Percentiles rank a stretch among this genome's conserved stretches.
Conservation (phyloP, 2,888 invertebrate genomes). For the Nemotelus nigrinus region DNA sequence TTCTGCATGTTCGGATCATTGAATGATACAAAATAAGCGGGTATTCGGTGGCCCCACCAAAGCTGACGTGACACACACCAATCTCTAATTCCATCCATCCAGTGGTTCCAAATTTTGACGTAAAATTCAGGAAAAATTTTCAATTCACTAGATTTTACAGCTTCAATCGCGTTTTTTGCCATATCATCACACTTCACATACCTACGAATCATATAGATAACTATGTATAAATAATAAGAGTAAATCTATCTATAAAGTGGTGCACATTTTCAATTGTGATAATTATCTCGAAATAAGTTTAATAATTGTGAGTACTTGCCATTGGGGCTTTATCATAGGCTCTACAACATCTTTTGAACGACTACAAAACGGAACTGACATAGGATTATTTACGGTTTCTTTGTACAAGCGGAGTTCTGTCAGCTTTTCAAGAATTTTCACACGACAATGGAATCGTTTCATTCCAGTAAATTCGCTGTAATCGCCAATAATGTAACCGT, state of each 20-base stretch:
- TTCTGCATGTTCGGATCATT: slow-evolving; percentile 63
- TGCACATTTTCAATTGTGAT: slow-evolving; percentile 17
- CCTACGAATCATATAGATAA: slow-evolving; percentile 62
- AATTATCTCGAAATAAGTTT: neutral
- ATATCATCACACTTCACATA: slow-evolving; percentile 89
- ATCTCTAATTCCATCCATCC: slow-evolving; percentile 96
- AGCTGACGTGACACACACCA: slow-evolving; percentile 99
- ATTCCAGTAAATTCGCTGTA: slow-evolving; percentile 85
- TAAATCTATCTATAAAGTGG: too few species aligned
- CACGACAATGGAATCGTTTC: slow-evolving; percentile 91
- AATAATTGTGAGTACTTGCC: slow-evolving; percentile 69
- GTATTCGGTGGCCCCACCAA: slow-evolving; percentile 99
- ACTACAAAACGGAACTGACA: slow-evolving; percentile 96
- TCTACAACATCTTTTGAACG: slow-evolving; percentile 98
- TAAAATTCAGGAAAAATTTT: slow-evolving; percentile 91
- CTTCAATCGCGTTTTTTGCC: slow-evolving; percentile 86
- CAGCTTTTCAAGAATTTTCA: slow-evolving; percentile 80
- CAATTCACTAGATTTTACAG: slow-evolving; percentile 81
- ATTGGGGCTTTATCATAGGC: slow-evolving; percentile 94
- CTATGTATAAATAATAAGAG: neutral
- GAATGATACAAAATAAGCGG: slow-evolving; percentile 84
- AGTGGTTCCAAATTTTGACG: slow-evolving; percentile 92
- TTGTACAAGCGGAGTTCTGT: slow-evolving; percentile 77
- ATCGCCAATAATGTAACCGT: slow-evolving; percentile 83
- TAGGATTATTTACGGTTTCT: slow-evolving; percentile 88